Evolutionary conservation across 2,797 vertebrate genomes (phyloP).

Genomic region (Falco peregrinus): DNA sequence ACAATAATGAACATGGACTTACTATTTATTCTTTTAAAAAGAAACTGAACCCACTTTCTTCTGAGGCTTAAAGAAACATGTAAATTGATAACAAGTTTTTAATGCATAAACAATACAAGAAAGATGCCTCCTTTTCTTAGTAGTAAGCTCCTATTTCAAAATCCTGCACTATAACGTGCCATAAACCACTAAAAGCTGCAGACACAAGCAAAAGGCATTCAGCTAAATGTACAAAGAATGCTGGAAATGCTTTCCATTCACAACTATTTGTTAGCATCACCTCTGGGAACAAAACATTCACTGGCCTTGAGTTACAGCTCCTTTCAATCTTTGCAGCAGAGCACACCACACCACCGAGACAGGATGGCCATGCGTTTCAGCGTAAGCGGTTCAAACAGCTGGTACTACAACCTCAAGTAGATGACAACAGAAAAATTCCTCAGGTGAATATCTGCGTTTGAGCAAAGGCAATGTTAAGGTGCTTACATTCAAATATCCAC

Average conservation of each 20-base stretch:
- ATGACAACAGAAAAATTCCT: conserved; percentile 16
- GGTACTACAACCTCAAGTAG: conserved; percentile 11
- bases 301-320: conserved; percentile 20
- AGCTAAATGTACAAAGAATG: neutral
- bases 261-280: conserved; percentile 14
- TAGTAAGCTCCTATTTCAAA: conserved; percentile 37
- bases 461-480: neutral
- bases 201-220: neutral
- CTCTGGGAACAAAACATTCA: neutral
- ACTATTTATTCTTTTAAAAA: neutral
- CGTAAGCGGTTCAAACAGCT: neutral
- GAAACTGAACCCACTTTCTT: conserved; percentile 10
- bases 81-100: conserved; percentile 34
- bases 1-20: neutral
- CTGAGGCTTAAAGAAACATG: conserved; percentile 39
- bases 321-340: neutral
- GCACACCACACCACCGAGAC: neutral
- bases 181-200: conserved; percentile 21
- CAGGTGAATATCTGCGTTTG: neutral
- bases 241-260: conserved; percentile 15
- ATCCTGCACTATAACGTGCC: neutral
- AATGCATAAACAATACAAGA: neutral
- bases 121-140: conserved; percentile 10
- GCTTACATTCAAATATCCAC: neutral
- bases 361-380: neutral